These are phyloP conservation scores for Augochlora pura DNA, from an alignment of 1,140 invertebrate species.

Conservation along the genomic window DNA sequence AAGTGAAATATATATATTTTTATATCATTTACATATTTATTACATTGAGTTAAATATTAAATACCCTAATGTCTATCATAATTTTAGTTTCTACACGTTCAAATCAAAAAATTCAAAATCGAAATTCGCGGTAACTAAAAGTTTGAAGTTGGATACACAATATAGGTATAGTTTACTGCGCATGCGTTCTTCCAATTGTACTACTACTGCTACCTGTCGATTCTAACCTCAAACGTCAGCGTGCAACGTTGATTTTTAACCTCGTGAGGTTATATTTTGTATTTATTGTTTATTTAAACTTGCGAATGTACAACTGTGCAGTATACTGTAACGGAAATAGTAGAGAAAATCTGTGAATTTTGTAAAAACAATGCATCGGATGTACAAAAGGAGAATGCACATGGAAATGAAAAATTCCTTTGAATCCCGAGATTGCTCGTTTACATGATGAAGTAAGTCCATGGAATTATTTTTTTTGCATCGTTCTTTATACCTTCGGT, in stretches of 20 bases:
- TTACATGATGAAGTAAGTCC: slow-evolving; percentile 54
- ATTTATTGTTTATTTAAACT: slow-evolving; percentile 15
- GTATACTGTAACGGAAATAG: slow-evolving; percentile 13
- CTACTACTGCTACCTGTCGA: slow-evolving; percentile 73
- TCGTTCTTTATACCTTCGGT: background rate
- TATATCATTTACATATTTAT: background rate
- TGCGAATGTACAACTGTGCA: slow-evolving; percentile 6
- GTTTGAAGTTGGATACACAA: slow-evolving; percentile 48
- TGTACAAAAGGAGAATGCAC: slow-evolving; percentile 30
- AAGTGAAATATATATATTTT: background rate
- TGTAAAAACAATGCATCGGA: slow-evolving; percentile 16
- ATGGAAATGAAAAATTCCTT: slow-evolving; percentile 30
- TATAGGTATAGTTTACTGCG: slow-evolving; percentile 40
- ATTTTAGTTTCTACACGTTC: background rate
- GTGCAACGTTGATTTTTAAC: slow-evolving; percentile 59
- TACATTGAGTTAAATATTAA: background rate
- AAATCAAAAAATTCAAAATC: background rate
- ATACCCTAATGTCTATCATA: background rate
- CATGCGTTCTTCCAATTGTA: slow-evolving; percentile 60
- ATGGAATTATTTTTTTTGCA: slow-evolving; percentile 35
- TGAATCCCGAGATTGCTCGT: slow-evolving; percentile 35
- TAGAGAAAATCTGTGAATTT: background rate
- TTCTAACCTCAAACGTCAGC: slow-evolving; percentile 77
- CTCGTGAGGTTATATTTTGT: slow-evolving; percentile 43
- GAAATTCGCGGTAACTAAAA: slow-evolving; percentile 26